Evolutionary conservation across 2,888 invertebrate genomes (phyloP).

Genomic region (Tholera decimalis): DNA sequence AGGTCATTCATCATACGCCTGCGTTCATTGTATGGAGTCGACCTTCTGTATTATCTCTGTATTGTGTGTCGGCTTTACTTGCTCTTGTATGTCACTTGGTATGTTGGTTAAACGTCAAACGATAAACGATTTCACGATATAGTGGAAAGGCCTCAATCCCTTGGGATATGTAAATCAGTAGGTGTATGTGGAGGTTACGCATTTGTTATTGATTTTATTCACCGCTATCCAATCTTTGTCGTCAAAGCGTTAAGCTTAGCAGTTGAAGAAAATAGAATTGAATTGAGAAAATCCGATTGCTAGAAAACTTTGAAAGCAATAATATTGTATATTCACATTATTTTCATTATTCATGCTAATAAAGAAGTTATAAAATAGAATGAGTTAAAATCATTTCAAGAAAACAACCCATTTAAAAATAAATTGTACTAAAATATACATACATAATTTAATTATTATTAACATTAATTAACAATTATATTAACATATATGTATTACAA

Average conservation of each 20-base stretch:
- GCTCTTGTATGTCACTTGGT: conserved; percentile 35
- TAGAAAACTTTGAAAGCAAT: neutral
- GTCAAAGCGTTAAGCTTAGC: neutral
- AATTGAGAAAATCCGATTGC: neutral
- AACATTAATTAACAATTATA: too few relatives aligned
- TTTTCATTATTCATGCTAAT: too few relatives aligned
- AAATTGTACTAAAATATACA: too few relatives aligned
- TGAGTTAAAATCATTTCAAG: too few relatives aligned
- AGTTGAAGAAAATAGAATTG: neutral
- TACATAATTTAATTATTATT: too few relatives aligned
- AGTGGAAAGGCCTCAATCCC: conserved; percentile 12
- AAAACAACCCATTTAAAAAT: too few relatives aligned
- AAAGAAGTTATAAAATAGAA: too few relatives aligned
- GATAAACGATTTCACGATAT: conserved; percentile 34
- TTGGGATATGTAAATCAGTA: conserved; percentile 15
- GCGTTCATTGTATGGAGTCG: too few relatives aligned
- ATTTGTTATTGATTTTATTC: conserved; percentile 26
- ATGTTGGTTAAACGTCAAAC: conserved; percentile 30
- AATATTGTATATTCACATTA: too few relatives aligned
- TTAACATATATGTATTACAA: too few relatives aligned
- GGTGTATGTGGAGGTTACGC: neutral
- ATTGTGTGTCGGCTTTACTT: neutral
- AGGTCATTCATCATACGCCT: too few relatives aligned
- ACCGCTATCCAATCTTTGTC: neutral
- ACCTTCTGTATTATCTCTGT: conserved; percentile 5